These are phyloP conservation scores for Phyllopteryx taeniolatus DNA, from an alignment of 2,113 vertebrate genomes.

Conservation along the genomic window DNA sequence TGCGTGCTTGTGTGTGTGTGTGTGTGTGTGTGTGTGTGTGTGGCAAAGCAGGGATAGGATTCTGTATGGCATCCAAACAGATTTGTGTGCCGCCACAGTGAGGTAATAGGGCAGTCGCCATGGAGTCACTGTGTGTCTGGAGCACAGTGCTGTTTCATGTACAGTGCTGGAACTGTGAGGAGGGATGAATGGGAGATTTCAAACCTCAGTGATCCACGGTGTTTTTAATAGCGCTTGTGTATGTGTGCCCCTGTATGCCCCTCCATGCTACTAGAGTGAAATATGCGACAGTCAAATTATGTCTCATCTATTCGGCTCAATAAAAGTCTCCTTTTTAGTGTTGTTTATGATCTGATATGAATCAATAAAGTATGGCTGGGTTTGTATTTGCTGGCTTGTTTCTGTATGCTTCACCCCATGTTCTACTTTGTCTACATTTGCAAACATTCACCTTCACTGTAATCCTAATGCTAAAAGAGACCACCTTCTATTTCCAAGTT, in stretches of 20 bases:
- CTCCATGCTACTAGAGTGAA: not conserved
- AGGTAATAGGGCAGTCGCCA: conserved; percentile 25
- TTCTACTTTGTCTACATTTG: conserved; percentile 7
- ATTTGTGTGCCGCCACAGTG: conserved; percentile 33
- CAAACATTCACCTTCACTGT: conserved; percentile 2
- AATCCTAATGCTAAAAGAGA: conserved; percentile 32
- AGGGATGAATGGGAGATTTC: conserved; percentile 61
- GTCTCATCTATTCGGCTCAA: not conserved
- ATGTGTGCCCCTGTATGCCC: not conserved
- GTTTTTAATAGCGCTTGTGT: conserved; percentile 30
- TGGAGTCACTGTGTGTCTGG: conserved; percentile 9
- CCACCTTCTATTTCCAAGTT: not conserved
- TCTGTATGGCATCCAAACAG: conserved; percentile 25
- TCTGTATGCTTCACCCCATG: not conserved
- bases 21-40: not conserved
- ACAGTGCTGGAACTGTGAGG: conserved; percentile 35
- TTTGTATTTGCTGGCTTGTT: not conserved
- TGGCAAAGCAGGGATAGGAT: conserved; percentile 1
- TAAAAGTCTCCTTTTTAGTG: not conserved
- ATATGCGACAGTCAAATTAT: conserved; percentile 10
- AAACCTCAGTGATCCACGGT: conserved; percentile 30
- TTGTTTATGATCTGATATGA: conserved; percentile 11
- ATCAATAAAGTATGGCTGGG: not conserved
- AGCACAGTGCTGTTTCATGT: conserved; percentile 45
- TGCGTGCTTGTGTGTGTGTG: not conserved